A percentile compares a stretch with the other conserved stretches of the same genome.
Evolutionary conservation across 2,113 vertebrate species (phyloP).

Genomic region (Spilogale gracilis): DNA sequence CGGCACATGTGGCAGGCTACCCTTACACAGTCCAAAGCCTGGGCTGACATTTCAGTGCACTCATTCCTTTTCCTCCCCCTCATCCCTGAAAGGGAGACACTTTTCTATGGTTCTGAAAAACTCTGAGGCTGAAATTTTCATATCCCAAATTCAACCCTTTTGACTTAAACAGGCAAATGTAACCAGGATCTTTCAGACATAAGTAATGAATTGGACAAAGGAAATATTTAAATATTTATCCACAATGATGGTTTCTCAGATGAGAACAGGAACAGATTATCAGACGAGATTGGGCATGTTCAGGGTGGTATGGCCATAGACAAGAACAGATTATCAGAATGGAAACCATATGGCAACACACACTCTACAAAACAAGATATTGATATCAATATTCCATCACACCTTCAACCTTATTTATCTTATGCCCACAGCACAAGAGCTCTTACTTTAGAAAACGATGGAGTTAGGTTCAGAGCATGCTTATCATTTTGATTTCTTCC

Average conservation of each 20-base stretch:
- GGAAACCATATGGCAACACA: neutral
- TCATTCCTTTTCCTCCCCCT: neutral
- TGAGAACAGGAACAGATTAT: neutral
- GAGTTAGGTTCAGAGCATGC: neutral
- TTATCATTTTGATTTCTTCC: neutral
- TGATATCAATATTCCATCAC: neutral
- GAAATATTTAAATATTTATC: neutral
- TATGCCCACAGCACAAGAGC: neutral
- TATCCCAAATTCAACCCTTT: neutral
- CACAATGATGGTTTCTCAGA: neutral
- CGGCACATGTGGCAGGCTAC: neutral
- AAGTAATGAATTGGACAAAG: conserved; percentile 5
- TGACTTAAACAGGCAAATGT: neutral
- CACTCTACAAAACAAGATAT: conserved; percentile 14
- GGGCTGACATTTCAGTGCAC: neutral
- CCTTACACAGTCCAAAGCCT: neutral
- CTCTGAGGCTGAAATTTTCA: neutral
- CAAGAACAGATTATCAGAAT: neutral
- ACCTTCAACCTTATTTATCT: neutral
- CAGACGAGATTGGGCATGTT: no score
- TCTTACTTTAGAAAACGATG: neutral
- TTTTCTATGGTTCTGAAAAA: neutral
- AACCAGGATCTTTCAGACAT: neutral
- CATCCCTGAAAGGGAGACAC: neutral
- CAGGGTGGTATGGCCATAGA: no score